Evolutionary conservation across 2,797 vertebrate species (phyloP), one percentile per base, ranked within the genome.

Genomic region (Hypotaenidia okinawae): DNA sequence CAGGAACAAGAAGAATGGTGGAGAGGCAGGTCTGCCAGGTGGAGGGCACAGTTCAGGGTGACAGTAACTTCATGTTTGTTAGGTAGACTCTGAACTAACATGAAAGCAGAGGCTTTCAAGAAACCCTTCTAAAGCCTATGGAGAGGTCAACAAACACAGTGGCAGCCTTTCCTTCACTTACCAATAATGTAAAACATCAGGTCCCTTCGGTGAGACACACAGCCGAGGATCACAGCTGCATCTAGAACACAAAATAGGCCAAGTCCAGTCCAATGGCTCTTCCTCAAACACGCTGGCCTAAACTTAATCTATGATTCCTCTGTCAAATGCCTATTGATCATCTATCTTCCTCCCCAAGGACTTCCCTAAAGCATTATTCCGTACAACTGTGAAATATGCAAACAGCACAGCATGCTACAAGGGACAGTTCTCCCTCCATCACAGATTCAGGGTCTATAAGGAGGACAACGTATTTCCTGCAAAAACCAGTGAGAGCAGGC

Each of bases 101-200:
- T 30, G 45, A 89, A 80, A 88, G 61, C 79, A 52, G 25, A 81
- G 13, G 59, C 45, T 93, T 87, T 75, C 72, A 64, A 67, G 54
- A 91, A 86, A 69, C 39, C 15, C 12, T 91, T 87, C 77, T 74
- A 54, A 62, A 75, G 45, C 49, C 75, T 85, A 59, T 1, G 13
- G 45, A 72, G 43, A 95, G 35, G 66, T 89, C 55, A n/a, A 78
- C 16, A 80, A 82, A 90, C 52, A 70, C 12, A 72, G 47, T 30
- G 58, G 64, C 67, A 92, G 74, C 96, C 95, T 95, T 58, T 96
- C 78, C 67, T 83, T 81, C 82, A 99, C 99, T 98, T 98, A 99
- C 99, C 99, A 99, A 99, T 99, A 98, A 99, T 98, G 99, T 99
- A 99, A 99, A 99, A 99, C 99, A 99, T 99, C 98, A 99, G 99